These are phyloP conservation scores for Spheniscus mendiculus DNA, from an alignment of 2,113 vertebrate species.

Conservation along the genomic window DNA sequence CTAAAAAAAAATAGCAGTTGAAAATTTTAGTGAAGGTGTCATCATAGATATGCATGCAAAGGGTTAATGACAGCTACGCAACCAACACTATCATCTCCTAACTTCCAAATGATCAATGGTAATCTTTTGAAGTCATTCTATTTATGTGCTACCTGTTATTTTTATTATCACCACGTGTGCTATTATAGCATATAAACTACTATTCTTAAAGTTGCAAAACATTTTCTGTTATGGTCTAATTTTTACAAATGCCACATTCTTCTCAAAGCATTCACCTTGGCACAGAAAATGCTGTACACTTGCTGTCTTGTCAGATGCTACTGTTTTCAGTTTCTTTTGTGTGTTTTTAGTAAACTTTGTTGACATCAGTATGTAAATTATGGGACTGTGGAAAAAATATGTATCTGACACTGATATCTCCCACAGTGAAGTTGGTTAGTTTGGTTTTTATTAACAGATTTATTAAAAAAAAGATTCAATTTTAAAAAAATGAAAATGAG, in stretches of 20 bases:
- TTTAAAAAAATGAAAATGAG: neutral
- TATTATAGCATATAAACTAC: neutral
- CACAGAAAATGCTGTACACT: neutral
- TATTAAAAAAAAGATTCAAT: neutral
- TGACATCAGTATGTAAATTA: neutral
- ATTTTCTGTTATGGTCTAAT: neutral
- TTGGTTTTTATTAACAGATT: neutral
- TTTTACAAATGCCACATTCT: neutral
- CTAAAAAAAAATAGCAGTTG: neutral
- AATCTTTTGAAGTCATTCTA: neutral
- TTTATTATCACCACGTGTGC: neutral
- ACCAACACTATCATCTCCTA: neutral
- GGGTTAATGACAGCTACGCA: neutral
- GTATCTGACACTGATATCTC: neutral
- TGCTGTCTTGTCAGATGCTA: neutral
- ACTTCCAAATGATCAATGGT: neutral
- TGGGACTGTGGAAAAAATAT: neutral
- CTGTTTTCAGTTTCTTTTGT: neutral
- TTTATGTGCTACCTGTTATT: neutral
- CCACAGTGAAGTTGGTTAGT: neutral
- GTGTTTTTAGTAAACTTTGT: neutral
- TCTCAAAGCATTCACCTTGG: neutral
- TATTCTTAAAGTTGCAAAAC: neutral
- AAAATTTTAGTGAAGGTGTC: neutral
- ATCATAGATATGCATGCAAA: neutral